phyloP scores from a whole-genome alignment of 1,140 invertebrate species.

The Leptinotarsa texana region DNA sequence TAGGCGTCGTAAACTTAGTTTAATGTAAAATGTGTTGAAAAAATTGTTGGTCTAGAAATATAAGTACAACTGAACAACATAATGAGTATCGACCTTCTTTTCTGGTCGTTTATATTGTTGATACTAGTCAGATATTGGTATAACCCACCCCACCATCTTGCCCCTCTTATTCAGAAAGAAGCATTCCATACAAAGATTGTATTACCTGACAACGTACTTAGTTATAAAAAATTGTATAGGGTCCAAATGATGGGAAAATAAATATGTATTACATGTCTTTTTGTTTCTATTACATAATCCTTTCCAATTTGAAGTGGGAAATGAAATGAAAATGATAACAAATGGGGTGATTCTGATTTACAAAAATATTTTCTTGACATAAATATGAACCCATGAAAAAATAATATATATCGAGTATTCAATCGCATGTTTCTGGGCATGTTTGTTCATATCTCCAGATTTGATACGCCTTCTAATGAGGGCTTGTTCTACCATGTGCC shows the following conservation, averaged over 20 bases:
- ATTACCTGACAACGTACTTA: slow-evolving; percentile 59
- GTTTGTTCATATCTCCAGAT: too few relatives aligned
- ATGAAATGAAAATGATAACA: too few relatives aligned
- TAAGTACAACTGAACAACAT: slow-evolving; percentile 48
- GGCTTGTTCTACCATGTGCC: too few relatives aligned
- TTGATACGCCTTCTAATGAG: too few relatives aligned
- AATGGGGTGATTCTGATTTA: not conserved
- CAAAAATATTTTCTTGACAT: too few relatives aligned
- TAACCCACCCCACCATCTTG: slow-evolving; percentile 54
- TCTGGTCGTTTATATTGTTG: slow-evolving; percentile 47
- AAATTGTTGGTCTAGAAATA: slow-evolving; percentile 52
- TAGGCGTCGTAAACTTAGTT: slow-evolving; percentile 51
- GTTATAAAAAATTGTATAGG: slow-evolving; percentile 57
- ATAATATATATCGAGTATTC: too few relatives aligned
- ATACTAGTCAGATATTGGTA: slow-evolving; percentile 56
- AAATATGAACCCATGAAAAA: too few relatives aligned
- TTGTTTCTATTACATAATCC: not conserved
- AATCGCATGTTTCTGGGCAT: too few relatives aligned
- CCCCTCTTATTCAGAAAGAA: slow-evolving; percentile 52
- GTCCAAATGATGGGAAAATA: slow-evolving; percentile 59
- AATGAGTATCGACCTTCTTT: slow-evolving; percentile 38
- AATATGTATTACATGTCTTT: slow-evolving; percentile 53
- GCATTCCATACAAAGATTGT: slow-evolving; percentile 58
- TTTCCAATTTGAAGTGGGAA: not conserved
- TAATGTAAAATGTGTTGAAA: slow-evolving; percentile 53